Evolutionary conservation across 30 jellyfish, hydroid and myxozoan genomes (phyloP).

Genomic region (Mastigias papua): DNA sequence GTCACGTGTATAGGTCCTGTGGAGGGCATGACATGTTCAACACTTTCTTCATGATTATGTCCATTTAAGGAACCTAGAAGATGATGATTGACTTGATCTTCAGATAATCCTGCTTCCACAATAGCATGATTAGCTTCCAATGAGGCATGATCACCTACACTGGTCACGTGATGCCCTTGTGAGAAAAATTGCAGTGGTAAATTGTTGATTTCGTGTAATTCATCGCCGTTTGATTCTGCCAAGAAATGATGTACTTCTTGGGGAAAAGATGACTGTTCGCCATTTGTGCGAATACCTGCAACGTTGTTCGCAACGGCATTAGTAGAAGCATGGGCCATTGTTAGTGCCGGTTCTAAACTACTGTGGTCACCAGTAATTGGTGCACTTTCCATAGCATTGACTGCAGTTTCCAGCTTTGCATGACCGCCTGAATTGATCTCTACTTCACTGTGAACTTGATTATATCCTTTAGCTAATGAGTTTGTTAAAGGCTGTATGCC

Average conservation of each 20-base stretch:
- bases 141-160: slow-evolving; percentile 38
- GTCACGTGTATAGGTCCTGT: slow-evolving; percentile 39
- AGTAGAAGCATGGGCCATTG: not conserved
- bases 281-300: not conserved
- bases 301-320: not conserved
- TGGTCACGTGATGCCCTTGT: slow-evolving; percentile 41
- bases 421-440: not conserved
- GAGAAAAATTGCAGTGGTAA: slow-evolving; percentile 15
- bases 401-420: slow-evolving; percentile 11
- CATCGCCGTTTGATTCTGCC: slow-evolving; percentile 38
- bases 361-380: not conserved
- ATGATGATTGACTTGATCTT: not conserved
- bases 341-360: not conserved
- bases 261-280: slow-evolving; percentile 17
- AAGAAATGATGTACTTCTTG: slow-evolving; percentile 38
- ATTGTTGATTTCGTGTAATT: slow-evolving; percentile 42
- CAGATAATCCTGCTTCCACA: slow-evolving; percentile 2
- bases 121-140: slow-evolving; percentile 29
- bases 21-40: slow-evolving; percentile 38
- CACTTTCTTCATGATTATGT: slow-evolving; percentile 1
- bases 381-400: not conserved
- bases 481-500: not conserved
- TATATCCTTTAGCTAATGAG: not conserved
- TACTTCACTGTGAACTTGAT: not conserved
- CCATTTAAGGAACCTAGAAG: not conserved